Conservation (phyloP, 2,113 vertebrate genomes). For the Calcarius ornatus region DNA sequence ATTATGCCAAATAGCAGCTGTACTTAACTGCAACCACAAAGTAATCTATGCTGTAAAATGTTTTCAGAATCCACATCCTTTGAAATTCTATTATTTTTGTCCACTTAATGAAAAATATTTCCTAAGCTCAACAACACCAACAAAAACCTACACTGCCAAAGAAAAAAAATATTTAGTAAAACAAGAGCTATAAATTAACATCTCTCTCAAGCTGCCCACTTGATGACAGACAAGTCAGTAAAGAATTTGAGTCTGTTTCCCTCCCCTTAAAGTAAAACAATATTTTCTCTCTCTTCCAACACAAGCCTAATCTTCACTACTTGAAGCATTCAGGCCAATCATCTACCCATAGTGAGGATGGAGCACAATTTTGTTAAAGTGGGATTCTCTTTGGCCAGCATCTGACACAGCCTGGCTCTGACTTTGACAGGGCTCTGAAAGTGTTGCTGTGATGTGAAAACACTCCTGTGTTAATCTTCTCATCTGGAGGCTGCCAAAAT, state of each 20-base stretch:
- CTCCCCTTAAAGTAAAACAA: neutral
- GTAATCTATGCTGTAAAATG: neutral
- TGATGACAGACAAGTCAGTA: neutral
- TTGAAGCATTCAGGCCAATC: neutral
- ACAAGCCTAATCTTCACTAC: neutral
- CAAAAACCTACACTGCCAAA: neutral
- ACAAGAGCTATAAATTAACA: neutral
- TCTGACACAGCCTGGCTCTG: neutral
- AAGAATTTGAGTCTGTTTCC: neutral
- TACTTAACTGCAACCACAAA: neutral
- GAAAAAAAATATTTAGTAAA: neutral
- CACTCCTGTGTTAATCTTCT: neutral
- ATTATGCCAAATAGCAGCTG: neutral
- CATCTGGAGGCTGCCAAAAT: neutral
- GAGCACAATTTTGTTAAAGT: neutral
- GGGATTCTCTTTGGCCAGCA: neutral
- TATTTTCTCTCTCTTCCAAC: neutral
- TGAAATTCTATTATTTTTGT: neutral
- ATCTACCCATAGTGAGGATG: neutral
- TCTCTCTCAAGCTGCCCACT: neutral
- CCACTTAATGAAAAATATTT: neutral
- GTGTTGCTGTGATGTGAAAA: neutral
- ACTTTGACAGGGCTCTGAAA: neutral
- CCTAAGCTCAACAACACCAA: neutral
- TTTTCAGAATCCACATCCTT: neutral